Percentiles rank a stretch among this genome's conserved stretches.
Conservation (phyloP, 2,113 vertebrate species). For the Leptosomus discolor region DNA sequence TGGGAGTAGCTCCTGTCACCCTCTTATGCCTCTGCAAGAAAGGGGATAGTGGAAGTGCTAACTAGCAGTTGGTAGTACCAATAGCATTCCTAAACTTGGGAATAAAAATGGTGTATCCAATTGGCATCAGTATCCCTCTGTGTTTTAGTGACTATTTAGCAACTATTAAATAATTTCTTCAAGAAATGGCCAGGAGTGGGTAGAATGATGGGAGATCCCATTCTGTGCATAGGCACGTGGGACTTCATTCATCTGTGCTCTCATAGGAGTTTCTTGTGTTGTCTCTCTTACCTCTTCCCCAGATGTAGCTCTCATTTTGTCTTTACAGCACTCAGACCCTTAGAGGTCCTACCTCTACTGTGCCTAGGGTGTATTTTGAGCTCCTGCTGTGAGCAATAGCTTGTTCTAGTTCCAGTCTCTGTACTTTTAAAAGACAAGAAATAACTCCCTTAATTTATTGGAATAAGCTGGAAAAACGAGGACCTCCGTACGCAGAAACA, state of each 20-base stretch:
- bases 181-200: not conserved
- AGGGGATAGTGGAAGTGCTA: accelerated
- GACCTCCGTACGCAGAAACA: not conserved
- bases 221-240: not conserved
- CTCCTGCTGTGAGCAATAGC: accelerated
- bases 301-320: not conserved
- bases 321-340: not conserved
- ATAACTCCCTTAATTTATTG: not conserved
- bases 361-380: not conserved
- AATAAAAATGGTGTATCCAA: accelerated
- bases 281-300: not conserved
- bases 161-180: not conserved
- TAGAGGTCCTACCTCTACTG: not conserved
- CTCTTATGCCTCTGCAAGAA: too few species aligned
- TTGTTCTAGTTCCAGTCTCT: not conserved
- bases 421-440: not conserved
- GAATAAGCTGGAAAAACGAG: not conserved
- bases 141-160: not conserved
- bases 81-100: accelerated
- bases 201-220: not conserved
- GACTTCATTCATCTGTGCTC: not conserved
- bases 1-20: not conserved
- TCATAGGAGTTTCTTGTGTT: too few species aligned
- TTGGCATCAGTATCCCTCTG: accelerated
- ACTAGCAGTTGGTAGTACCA: not conserved